These are phyloP conservation scores for Ophthalmolycus amberensis DNA, from an alignment of 2,113 vertebrate species.

Conservation along the genomic window DNA sequence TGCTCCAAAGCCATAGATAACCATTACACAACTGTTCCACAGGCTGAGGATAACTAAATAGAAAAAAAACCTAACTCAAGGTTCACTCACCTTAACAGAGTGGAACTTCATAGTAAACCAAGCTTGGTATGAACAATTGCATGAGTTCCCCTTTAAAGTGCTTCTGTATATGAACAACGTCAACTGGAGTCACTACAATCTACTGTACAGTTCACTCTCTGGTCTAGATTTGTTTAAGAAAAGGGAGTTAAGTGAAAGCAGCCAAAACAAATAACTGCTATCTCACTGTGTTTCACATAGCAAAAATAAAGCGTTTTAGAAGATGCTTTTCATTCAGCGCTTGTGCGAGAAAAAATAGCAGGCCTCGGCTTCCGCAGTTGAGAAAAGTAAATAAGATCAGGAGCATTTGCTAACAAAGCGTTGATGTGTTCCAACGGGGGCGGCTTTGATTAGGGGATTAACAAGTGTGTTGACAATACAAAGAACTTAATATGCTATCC, in stretches of 20 bases:
- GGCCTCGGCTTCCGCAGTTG: not conserved
- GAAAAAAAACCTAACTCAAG: not conserved
- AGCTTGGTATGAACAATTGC: not conserved
- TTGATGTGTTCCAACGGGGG: conserved; percentile 27
- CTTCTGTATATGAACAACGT: not conserved
- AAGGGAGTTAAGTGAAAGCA: not conserved
- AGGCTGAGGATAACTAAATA: not conserved
- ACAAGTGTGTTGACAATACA: conserved; percentile 28
- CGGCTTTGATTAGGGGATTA: conserved; percentile 52
- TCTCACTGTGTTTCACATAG: conserved; percentile 11
- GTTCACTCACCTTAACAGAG: not conserved
- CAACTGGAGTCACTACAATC: not conserved
- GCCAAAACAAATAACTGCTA: not conserved
- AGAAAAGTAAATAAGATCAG: conserved; percentile 50
- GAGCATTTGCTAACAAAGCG: conserved; percentile 44
- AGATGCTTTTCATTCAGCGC: conserved; percentile 5
- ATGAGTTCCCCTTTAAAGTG: too few species aligned
- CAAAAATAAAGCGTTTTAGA: conserved; percentile 5
- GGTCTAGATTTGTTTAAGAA: not conserved
- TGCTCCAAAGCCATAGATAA: not conserved
- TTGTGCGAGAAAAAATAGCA: not conserved
- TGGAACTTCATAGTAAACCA: not conserved
- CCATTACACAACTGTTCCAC: not conserved
- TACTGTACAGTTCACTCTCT: not conserved
- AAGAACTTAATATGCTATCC: conserved; percentile 34